Conservation (phyloP, 1,140 invertebrate genomes). For the Ceratina australensis region DNA sequence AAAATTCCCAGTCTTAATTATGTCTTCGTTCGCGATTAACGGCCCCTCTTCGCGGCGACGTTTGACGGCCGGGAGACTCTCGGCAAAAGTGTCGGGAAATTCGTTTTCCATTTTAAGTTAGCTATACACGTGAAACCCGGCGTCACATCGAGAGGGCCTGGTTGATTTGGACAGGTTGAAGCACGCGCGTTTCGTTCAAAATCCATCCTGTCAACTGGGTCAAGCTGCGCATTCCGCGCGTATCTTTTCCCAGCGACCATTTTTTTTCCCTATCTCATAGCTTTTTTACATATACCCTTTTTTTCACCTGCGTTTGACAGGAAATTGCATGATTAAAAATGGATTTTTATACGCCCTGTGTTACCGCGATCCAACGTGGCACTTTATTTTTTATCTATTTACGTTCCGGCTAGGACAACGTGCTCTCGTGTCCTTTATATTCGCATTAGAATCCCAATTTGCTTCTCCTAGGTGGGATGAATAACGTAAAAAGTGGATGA, state of each 20-base stretch:
- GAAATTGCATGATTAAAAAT: constrained; percentile 40
- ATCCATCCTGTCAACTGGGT: constrained; percentile 57
- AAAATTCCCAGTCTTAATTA: constrained; percentile 24
- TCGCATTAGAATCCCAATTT: neutral
- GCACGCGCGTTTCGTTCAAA: constrained; percentile 53
- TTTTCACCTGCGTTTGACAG: constrained; percentile 29
- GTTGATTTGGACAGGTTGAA: constrained; percentile 62
- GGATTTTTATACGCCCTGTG: constrained; percentile 26
- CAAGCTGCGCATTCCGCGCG: constrained; percentile 56
- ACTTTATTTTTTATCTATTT: neutral
- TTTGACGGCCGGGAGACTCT: constrained; percentile 26
- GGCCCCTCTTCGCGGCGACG: neutral
- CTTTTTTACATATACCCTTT: constrained; percentile 30
- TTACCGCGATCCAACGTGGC: neutral
- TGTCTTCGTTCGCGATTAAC: neutral
- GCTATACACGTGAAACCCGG: constrained; percentile 31
- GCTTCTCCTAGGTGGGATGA: neutral
- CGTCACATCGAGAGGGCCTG: constrained; percentile 52
- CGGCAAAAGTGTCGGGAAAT: constrained; percentile 43
- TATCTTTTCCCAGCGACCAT: constrained; percentile 45
- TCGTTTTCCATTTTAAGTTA: constrained; percentile 59
- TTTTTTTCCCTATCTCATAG: constrained; percentile 25
- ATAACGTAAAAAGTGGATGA: neutral
- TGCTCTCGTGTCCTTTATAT: no score
- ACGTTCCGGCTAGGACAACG: neutral